Conservation (phyloP, 2,797 vertebrate species). For the Delichon dasypus region DNA sequence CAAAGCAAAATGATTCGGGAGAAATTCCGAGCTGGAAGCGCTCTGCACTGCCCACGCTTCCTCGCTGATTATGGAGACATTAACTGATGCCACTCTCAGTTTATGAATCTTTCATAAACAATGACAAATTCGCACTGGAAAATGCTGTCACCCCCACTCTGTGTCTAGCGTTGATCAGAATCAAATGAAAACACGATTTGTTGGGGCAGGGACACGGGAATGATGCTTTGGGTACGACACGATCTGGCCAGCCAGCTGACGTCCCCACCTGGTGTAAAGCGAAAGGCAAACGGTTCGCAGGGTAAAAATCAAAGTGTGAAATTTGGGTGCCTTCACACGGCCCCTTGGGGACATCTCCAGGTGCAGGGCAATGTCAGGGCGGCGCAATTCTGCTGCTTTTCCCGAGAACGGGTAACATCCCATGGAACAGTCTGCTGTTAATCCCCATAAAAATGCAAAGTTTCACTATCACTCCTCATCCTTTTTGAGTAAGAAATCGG, state of each 20-base stretch:
- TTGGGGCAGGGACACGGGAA: not conserved
- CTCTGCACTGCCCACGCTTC: not conserved
- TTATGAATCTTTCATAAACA: slow-evolving; percentile 39
- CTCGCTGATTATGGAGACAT: not conserved
- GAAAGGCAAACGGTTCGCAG: not conserved
- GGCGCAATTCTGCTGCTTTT: not conserved
- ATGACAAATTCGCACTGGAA: not conserved
- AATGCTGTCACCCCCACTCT: not conserved
- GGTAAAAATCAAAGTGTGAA: not conserved
- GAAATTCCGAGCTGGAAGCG: not conserved
- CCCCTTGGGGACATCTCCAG: not conserved
- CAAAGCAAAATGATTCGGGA: not conserved
- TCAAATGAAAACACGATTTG: not conserved
- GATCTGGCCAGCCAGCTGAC: not conserved
- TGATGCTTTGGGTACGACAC: not conserved
- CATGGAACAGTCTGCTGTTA: not conserved
- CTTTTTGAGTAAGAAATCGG: not conserved
- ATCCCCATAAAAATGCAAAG: not conserved
- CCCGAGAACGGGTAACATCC: not conserved
- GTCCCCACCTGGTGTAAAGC: not conserved
- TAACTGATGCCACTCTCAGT: not conserved
- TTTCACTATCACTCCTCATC: not conserved
- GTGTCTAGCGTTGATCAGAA: not conserved
- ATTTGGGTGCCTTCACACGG: not conserved
- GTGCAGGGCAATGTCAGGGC: rapidly evolving